Evolutionary conservation across 1,140 invertebrate genomes (phyloP), one percentile per base, ranked within the genome.

Genomic region (Drosophila littoralis): DNA sequence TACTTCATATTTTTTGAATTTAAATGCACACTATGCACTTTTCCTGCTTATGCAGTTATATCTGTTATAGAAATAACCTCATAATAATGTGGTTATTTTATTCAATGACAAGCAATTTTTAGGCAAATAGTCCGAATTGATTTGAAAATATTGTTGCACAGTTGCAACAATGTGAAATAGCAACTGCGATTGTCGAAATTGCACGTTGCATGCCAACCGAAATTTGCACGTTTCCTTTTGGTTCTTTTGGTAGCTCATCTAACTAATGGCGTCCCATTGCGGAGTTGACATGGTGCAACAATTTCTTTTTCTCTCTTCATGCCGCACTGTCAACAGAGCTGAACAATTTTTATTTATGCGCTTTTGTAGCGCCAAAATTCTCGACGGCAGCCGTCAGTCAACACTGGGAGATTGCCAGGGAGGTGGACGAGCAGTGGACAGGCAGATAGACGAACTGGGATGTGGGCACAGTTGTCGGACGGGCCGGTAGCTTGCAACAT

Each of bases 351-450:
- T 83, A 88, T 86, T 83, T 88, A 86, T 88, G 84, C 79, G 77
- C 83, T 79, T 61, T 83, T 88, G 79, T 83, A 86, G 83, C 83
- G 76, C 76, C 83, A 59, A 86, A 86, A 88, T 86, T 86, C 86
- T 86, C 72, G 84, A 78, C 84, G 84, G 76, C 83, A 88, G 79
- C 71, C 81, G 83, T 86, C 83, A 88, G 79, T 86, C 83, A 86
- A 88, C 83, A 86, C 76, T 68, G 65, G 57, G 68, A 69, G 68
- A 67, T 54, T 71, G 67, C 73, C 59, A 40, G 67, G 12, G 43
- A 48, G 36, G 1, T 64, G 33, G 35, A 58, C 51, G 33, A 33
- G 58, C 50, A 38, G 65, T 5, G 22, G 36, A 57, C 42, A 50
- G 40, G n/a, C 35, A 52, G 28, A 61, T 59, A 52, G 36, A 54